Base-by-base conservation (phyloP, 2,888 invertebrate genomes). In the Matsumyia berberina region DNA sequence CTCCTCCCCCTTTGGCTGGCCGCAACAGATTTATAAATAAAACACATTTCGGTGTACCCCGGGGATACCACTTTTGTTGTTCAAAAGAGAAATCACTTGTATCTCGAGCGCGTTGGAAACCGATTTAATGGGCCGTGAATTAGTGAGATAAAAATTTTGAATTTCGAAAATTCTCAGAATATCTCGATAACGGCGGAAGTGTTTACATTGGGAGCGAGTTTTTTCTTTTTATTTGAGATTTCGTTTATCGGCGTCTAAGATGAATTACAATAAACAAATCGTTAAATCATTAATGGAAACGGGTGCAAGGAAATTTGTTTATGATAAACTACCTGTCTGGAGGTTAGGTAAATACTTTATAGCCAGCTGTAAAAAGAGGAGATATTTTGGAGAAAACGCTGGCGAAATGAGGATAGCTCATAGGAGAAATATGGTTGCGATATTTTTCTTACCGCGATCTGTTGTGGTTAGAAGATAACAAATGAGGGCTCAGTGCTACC, bases 261-360 rank as follows among this genome's bases (percentile, higher is more conserved):
- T 35, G 44, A 55, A 55, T 44, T 53, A 53, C 53, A 55, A 44
- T 55, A 69, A 57, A 69, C 33, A 55, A 69, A 57, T 42, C 19
- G 35, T 69, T 55, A 69, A 55, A 67, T 39, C 11, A 53, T 37
- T 39, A 53, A 57, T 12, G 39, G 7, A 24, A 12, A 39, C 19
- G 12, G 31, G 33, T 9, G n/a, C 35, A 31, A 37, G 15, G 29
- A 15, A 15, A 8, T 39, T 51, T 51, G 49, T 66, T 51, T 51
- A 39, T 11, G 37, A 9, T 24, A 37, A 37, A 31, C 53, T 53
- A 39, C 51, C 37, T 39, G 37, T 42, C 19, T 9, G 15, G 5
- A 15, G 51, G 17, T 15, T 15, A 37, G 33, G 35, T 17, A 33
- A 17, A 17, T 55, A 29, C 0, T 49, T 11, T 17, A 24, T 11